phyloP scores from a whole-genome alignment of 2,797 vertebrate species.

The Gorsachius magnificus region DNA sequence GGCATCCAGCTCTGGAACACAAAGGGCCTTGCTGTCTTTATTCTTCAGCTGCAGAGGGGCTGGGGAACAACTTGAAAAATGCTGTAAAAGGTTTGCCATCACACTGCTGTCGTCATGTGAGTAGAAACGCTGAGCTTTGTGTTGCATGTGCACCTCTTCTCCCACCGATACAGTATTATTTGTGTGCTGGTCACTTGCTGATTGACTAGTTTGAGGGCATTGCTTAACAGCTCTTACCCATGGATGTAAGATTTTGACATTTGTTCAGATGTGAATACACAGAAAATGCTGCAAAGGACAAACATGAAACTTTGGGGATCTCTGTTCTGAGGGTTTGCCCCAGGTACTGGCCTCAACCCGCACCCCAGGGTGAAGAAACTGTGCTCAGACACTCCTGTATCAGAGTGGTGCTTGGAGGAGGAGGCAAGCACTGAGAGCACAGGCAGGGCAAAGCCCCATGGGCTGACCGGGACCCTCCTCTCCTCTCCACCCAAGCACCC shows the following conservation, averaged over 20 bases:
- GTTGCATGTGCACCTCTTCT: accelerated
- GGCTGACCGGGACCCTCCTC: accelerated
- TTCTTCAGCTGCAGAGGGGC: not conserved
- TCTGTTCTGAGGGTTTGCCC: not conserved
- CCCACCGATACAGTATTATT: accelerated
- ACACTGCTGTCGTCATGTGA: not conserved
- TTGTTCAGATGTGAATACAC: not conserved
- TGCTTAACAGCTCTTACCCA: not conserved
- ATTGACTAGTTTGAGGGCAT: not conserved
- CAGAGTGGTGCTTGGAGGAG: not conserved
- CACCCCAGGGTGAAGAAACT: not conserved
- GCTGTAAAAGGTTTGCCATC: not conserved
- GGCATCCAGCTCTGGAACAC: accelerated
- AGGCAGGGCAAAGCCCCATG: not conserved
- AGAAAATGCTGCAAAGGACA: not conserved
- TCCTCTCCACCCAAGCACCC: not conserved
- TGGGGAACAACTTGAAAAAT: not conserved
- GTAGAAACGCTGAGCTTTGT: accelerated
- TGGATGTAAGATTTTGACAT: accelerated
- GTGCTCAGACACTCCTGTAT: accelerated
- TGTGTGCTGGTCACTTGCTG: not conserved
- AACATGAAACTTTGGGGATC: accelerated
- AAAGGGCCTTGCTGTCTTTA: not conserved
- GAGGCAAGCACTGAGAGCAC: not conserved
- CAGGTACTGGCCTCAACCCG: not conserved